A percentile compares a stretch with the other conserved stretches of the same genome.
phyloP scores from a whole-genome alignment of 2,888 invertebrate genomes.

The Corythucha ciliata region DNA sequence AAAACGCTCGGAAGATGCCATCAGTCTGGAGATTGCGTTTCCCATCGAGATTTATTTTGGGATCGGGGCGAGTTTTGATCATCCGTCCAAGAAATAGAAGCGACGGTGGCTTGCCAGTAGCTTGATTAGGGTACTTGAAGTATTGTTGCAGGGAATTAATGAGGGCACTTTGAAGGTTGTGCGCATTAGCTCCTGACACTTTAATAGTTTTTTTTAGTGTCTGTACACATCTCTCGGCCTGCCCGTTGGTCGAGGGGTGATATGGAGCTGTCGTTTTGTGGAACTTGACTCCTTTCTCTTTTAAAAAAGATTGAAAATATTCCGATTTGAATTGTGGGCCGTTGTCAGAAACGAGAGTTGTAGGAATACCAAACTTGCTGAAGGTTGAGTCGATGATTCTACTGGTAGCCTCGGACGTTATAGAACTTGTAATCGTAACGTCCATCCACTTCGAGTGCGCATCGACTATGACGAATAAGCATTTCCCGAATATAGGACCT shows the following conservation, averaged over 20 bases:
- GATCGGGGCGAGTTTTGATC: conserved; percentile 8
- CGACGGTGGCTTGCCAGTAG: conserved; percentile 21
- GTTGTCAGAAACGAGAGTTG: conserved; percentile 30
- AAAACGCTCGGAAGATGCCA: too few species aligned
- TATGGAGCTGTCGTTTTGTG: conserved; percentile 25
- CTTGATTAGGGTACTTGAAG: conserved; percentile 9
- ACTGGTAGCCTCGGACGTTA: conserved; percentile 26
- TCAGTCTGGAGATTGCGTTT: too few species aligned
- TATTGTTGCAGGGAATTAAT: conserved; percentile 8
- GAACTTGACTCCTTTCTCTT: conserved; percentile 26
- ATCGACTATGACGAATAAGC: conserved; percentile 33
- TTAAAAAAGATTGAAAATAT: conserved; percentile 28
- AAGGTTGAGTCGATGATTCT: conserved; percentile 27
- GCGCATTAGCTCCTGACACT: background rate
- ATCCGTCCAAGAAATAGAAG: conserved; percentile 13
- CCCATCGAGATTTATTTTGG: too few species aligned
- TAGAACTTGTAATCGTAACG: conserved; percentile 25
- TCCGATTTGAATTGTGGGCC: conserved; percentile 29
- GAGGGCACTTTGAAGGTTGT: background rate
- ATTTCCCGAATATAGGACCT: conserved; percentile 25
- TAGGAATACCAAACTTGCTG: conserved; percentile 26
- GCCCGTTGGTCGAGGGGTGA: conserved; percentile 11
- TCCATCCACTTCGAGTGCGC: conserved; percentile 35
- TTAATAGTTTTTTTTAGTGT: conserved; percentile 11
- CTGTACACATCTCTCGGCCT: conserved; percentile 19